Conservation (phyloP, 2,797 vertebrate genomes). For the Sebastes kiyomatsui region DNA sequence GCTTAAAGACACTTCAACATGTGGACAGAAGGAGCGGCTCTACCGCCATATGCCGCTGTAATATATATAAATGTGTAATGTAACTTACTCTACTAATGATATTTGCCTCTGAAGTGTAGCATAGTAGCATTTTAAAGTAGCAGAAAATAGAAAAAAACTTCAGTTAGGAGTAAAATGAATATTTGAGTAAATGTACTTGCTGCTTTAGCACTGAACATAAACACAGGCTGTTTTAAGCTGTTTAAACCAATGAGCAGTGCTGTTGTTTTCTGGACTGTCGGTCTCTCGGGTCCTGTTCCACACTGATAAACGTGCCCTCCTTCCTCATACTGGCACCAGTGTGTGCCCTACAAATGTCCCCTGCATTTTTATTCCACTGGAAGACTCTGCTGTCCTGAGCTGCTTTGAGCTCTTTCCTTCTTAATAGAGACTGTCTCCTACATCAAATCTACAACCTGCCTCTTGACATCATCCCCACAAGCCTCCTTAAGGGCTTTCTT, state of each 20-base stretch:
- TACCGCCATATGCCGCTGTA: neutral
- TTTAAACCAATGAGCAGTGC: conserved; percentile 21
- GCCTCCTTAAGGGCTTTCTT: conserved; percentile 60
- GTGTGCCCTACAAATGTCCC: conserved; percentile 34
- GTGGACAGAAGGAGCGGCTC: neutral
- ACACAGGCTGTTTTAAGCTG: conserved; percentile 1
- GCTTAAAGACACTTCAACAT: neutral
- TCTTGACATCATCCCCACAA: conserved; percentile 60
- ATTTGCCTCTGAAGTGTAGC: neutral
- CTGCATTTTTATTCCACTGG: conserved; percentile 12
- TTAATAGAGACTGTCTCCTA: conserved; percentile 51
- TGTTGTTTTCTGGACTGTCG: conserved; percentile 24
- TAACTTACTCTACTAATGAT: too few species aligned
- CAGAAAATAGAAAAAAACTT: neutral
- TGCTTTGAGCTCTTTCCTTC: conserved; percentile 34
- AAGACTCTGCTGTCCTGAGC: conserved; percentile 11
- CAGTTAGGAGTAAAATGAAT: neutral
- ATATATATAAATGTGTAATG: neutral
- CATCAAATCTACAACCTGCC: conserved; percentile 63
- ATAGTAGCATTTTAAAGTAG: neutral
- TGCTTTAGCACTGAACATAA: neutral
- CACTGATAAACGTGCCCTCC: conserved; percentile 42
- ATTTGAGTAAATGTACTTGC: neutral
- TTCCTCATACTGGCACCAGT: conserved; percentile 9
- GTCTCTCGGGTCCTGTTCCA: conserved; percentile 37